Evolutionary conservation across 2,888 invertebrate genomes (phyloP).

Genomic region (Phyto melanocephala): DNA sequence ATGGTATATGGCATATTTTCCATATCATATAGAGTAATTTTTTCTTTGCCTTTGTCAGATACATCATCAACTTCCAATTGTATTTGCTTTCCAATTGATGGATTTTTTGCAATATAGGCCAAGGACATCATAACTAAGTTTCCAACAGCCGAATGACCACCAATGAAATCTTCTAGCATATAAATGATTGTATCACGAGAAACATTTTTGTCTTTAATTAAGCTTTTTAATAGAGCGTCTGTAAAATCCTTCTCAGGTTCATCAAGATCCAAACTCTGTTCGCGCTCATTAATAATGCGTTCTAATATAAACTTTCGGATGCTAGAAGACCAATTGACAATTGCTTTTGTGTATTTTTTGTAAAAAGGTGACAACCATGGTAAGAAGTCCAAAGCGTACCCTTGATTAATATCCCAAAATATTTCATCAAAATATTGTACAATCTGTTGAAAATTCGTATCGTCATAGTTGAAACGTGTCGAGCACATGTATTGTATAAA

Average conservation of each 20-base stretch:
- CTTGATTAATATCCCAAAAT: constrained; percentile 95
- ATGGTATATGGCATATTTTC: constrained; percentile 87
- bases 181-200: constrained; percentile 89
- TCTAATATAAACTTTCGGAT: constrained; percentile 87
- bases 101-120: constrained; percentile 84
- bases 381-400: constrained; percentile 91
- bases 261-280: constrained; percentile 79
- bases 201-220: constrained; percentile 83
- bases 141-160: constrained; percentile 92
- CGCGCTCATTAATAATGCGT: constrained; percentile 82
- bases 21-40: constrained; percentile 84
- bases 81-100: constrained; percentile 83
- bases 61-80: constrained; percentile 84
- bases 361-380: constrained; percentile 90
- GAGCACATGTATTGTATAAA: constrained; percentile 93
- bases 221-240: constrained; percentile 86
- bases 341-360: constrained; percentile 83
- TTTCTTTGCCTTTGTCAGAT: constrained; percentile 80
- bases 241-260: constrained; percentile 87
- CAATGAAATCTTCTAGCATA: constrained; percentile 91
- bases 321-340: constrained; percentile 84
- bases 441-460: constrained; percentile 83
- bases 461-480: constrained; percentile 85
- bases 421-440: constrained; percentile 90
- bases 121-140: constrained; percentile 89